Conservation (phyloP, 2,113 vertebrate species). For the Oxyruncus cristatus region DNA sequence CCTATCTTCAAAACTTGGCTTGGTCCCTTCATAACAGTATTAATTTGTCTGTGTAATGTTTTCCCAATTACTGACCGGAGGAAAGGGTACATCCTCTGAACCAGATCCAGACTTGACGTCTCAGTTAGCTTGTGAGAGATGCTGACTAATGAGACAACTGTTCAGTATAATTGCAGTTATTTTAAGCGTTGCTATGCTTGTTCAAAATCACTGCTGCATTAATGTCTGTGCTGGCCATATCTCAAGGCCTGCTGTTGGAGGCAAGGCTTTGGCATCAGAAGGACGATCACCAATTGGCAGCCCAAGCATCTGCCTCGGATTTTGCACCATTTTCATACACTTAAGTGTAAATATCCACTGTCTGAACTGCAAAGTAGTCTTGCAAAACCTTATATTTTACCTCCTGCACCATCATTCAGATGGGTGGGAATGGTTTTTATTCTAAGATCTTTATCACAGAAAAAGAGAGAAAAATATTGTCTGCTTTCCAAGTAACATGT, state of each 20-base stretch:
- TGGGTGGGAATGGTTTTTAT: not conserved
- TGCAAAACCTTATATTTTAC: not conserved
- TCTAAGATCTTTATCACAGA: not conserved
- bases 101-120: not conserved
- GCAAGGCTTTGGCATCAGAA: not conserved
- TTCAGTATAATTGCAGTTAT: not conserved
- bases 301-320: not conserved
- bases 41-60: not conserved
- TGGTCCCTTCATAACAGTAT: not conserved
- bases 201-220: not conserved
- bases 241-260: not conserved
- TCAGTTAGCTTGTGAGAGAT: not conserved
- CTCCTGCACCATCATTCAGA: not conserved
- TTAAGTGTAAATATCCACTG: not conserved
- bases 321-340: not conserved
- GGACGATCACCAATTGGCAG: not conserved
- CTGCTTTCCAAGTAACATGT: conserved; percentile 5
- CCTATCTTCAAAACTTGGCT: not conserved
- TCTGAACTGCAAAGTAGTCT: not conserved
- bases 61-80: not conserved
- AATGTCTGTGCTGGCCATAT: not conserved
- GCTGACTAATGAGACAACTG: not conserved
- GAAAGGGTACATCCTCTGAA: not conserved
- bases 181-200: not conserved
- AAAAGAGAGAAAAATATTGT: not conserved